phyloP scores from a whole-genome alignment of 2,888 invertebrate species.

The Escarpia spicata region DNA sequence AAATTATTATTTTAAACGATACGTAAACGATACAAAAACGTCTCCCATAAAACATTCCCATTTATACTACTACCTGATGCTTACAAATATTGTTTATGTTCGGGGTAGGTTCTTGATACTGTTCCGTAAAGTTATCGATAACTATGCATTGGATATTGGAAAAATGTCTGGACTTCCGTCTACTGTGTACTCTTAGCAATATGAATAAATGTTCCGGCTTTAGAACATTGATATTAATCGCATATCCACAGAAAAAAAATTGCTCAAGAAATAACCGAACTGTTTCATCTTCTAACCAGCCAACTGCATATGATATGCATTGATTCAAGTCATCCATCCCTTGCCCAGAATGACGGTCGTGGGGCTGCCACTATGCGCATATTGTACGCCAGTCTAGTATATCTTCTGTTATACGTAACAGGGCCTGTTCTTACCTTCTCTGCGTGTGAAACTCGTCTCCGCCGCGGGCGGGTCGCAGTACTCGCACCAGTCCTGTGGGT shows the following conservation, averaged over 20 bases:
- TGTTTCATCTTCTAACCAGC: no score
- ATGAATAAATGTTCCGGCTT: not conserved
- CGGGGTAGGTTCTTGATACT: not conserved
- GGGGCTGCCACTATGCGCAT: not conserved
- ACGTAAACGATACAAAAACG: not conserved
- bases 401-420: not conserved
- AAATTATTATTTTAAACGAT: not conserved
- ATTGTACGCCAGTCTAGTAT: no score
- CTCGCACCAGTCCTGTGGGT: slow-evolving; percentile 13
- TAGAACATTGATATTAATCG: not conserved
- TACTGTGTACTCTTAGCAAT: not conserved
- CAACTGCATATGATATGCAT: no score
- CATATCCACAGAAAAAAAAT: not conserved
- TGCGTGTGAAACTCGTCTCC: not conserved
- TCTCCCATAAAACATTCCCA: not conserved
- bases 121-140: not conserved
- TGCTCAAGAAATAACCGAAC: no score
- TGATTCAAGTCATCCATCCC: not conserved
- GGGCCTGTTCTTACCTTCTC: not conserved
- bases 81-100: not conserved
- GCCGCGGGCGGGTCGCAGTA: not conserved
- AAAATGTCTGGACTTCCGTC: not conserved
- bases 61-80: not conserved
- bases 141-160: not conserved
- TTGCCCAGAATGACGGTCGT: not conserved